Base-by-base conservation (phyloP, 2,797 vertebrate genomes). In the Ptychadena robeensis region DNA sequence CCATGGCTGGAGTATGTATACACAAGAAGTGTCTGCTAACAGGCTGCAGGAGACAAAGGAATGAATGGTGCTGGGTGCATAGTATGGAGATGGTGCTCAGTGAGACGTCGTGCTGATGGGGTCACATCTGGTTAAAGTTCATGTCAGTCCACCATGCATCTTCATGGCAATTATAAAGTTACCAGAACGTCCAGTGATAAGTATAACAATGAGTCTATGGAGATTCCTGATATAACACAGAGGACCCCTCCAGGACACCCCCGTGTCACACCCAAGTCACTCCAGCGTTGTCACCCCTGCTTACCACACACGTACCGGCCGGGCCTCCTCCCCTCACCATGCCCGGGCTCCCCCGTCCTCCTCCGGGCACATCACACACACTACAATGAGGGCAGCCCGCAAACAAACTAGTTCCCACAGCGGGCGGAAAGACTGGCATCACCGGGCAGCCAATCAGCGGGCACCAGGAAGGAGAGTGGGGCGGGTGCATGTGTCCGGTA, bases 361-460 rank as follows among this genome's bases (percentile, higher is more conserved):
- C 69, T 3, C 22, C 67, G 38, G 74, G 74, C 18, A 6, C 44
- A 53, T 83, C 65, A 65, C 11, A 18, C 14, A 31, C 35, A 15
- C 6, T 11, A 79, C 61, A 67, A 73, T 73, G 63, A 32, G 53
- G 44, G 22, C 74, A 12, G 38, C 31, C 76, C 11, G 63, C 75
- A 79, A 79, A 74, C 76, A 79, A 79, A 75, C 77, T 80, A 85
- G 64, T 85, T 75, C 77, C 67, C 77, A 68, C 76, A 73, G 61
- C 44, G 44, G 63, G 76, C 61, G 11, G 44, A 30, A 59, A n/a
- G 61, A 66, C 7, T 37, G 82, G 69, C 77, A 53, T 6, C 3
- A 18, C 44, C 44, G 18, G 2, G 2, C 44, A 53, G 44, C 44
- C 44, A 53, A 53, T 53, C 15, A 8, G 2, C 12, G n/a, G 1